Evolutionary conservation across 2,113 vertebrate species (phyloP), one percentile per base, ranked within the genome.

Genomic region (Ciconia boyciana): DNA sequence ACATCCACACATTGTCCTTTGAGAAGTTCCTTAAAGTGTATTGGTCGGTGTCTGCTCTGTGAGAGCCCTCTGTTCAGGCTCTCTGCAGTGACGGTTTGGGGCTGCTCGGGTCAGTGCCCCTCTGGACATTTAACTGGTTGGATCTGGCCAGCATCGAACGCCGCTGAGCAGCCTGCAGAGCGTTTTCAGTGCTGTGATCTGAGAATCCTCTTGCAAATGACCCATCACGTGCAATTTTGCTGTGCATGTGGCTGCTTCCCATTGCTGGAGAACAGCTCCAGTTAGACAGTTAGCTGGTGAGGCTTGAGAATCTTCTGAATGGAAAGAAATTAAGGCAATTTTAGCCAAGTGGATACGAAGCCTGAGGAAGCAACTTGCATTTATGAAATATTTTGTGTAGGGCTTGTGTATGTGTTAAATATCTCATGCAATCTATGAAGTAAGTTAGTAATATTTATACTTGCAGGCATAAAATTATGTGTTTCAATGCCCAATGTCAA

Each of bases 221-320:
- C 76, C 62, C 75, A 66, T 80, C 88, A 34, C 64, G 22, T 52
- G 92, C 0, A 0, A 9, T 7, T 54, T 11, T 0, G 0, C 68
- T 81, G 6, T 34, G 51, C 26, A 43, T 83, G 87, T 20, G 34
- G 66, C 94, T 28, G 55, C 68, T 81, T 74, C n/a, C 48, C 55
- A 0, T 18, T 39, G 61, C 81, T 69, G 51, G 83, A 79, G 86
- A 84, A 5, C 1, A 1, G 55, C 83, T 82, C 68, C 24, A 3
- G 68, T 55, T 43, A 78, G 34, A 44, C 55, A 36, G 0, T 54
- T 51, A 58, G 13, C 66, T 68, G 66, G 7, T 10, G 58, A 70
- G 9, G 43, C 68, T 78, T 39, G 43, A 62, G 72, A 79, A 29
- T 24, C 48, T 87, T 69, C 58, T 54, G 43, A 76, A 68, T 9